phyloP scores from a whole-genome alignment of 2,113 vertebrate genomes.

The Cephalopholis sonnerati region DNA sequence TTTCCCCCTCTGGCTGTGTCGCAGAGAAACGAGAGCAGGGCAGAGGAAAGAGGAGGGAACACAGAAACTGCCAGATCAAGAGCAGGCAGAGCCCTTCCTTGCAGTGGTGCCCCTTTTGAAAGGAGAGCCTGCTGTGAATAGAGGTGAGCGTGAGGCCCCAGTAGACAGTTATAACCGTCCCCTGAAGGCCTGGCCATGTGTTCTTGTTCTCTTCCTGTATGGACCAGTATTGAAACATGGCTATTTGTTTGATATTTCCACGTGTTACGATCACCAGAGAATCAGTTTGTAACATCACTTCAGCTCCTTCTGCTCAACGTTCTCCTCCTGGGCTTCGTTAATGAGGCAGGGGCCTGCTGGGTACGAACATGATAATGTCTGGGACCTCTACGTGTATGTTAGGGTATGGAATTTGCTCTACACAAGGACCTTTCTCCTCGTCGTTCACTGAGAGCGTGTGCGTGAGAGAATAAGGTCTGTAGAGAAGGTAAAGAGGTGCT shows the following conservation, averaged over 20 bases:
- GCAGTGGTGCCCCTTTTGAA: slow-evolving; percentile 48
- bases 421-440: slow-evolving; percentile 9
- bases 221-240: slow-evolving; percentile 14
- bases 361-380: slow-evolving; percentile 26
- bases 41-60: slow-evolving; percentile 35
- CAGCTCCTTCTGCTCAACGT: not conserved
- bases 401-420: not conserved
- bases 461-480: slow-evolving; percentile 5
- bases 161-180: slow-evolving; percentile 29
- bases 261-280: not conserved
- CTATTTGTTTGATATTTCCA: slow-evolving; percentile 11
- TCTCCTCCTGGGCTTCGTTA: slow-evolving; percentile 12
- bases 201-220: slow-evolving; percentile 30
- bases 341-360: slow-evolving; percentile 35
- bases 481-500: slow-evolving; percentile 34
- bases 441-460: not conserved
- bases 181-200: slow-evolving; percentile 39
- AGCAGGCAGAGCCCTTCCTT: slow-evolving; percentile 41
- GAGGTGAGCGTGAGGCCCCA: slow-evolving; percentile 51
- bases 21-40: slow-evolving; percentile 67
- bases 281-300: not conserved
- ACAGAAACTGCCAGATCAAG: slow-evolving; percentile 48
- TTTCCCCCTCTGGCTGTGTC: slow-evolving; percentile 75
- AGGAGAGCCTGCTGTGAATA: slow-evolving; percentile 42
- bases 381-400: slow-evolving; percentile 8